Evolutionary conservation across 2,797 vertebrate genomes (phyloP), one percentile per base, ranked within the genome.

Genomic region (Arctocebus calabarensis): DNA sequence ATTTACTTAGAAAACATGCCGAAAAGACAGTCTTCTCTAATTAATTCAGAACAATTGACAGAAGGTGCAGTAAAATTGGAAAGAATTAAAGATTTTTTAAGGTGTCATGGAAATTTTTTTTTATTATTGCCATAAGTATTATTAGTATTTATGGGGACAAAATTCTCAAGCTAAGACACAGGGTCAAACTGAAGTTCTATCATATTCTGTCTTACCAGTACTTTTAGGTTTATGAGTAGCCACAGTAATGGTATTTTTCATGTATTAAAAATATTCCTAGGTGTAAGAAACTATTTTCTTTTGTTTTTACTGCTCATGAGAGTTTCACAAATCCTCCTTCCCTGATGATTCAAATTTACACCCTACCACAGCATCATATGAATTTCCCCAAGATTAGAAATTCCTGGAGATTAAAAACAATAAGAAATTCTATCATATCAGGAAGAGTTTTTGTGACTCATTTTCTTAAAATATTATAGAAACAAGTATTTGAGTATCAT

Each of bases 21-120:
- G 29, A 71, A 85, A 94, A 95, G 68, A 88, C 2, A 66, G 0
- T 92, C 88, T 55, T 52, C 73, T 34, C 32, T 88, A 84, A 94
- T 94, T 94, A 71, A 84, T 79, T 94, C 70, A 90, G 32, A 95
- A 93, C 84, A 96, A 93, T 83, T 85, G 74, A 88, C 16, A 90
- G 32, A 57, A 48, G 8, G 45, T 70, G 0, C 75, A 71, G 70
- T 86, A 55, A 89, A 94, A 90, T 94, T 83, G 32, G 45, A 86
- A 86, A 96, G 20, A 70, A 94, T 29, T 66, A 43, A 93, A 87
- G 34, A 86, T 88, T 77, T 32, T 40, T 48, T n/a, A 88, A 14
- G 61, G 45, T 66, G 48, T 82, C 34, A 57, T 66, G 27, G 62
- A 93, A 88, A 87, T 75, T 22, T 74, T 45, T 78, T 81, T 79